Evolutionary conservation across 2,113 vertebrate genomes (phyloP).

Genomic region (Labeo rohita): DNA sequence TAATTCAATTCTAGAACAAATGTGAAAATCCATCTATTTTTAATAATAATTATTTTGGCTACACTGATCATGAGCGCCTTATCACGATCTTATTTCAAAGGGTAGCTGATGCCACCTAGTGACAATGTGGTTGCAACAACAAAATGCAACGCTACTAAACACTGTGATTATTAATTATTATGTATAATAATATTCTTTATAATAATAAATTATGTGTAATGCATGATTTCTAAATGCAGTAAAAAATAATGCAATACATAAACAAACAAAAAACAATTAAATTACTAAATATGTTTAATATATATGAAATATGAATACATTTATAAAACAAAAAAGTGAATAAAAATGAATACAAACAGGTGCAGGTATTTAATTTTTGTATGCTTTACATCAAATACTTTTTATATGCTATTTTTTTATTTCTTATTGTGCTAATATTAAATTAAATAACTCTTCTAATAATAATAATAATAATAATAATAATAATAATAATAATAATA

Average conservation of each 20-base stretch:
- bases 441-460: not conserved
- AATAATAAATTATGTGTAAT: not conserved
- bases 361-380: no score
- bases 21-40: not conserved
- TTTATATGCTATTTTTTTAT: no score
- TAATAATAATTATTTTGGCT: not conserved
- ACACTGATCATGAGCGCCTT: not conserved
- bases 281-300: no score
- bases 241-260: not conserved
- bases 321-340: no score
- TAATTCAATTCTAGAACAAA: not conserved
- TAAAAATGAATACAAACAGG: not conserved
- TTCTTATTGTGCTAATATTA: not conserved
- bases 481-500: no score
- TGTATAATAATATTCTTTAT: not conserved
- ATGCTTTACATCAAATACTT: not conserved
- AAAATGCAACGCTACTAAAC: not conserved
- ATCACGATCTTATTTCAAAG: not conserved
- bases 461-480: not conserved
- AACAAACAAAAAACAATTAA: not conserved
- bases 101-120: constrained; percentile 10
- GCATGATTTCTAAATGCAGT: not conserved
- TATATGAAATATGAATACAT: no score
- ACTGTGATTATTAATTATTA: not conserved
- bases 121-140: not conserved